Evolutionary conservation across 2,888 invertebrate genomes (phyloP).

Genomic region (Ochropacha duplaris): DNA sequence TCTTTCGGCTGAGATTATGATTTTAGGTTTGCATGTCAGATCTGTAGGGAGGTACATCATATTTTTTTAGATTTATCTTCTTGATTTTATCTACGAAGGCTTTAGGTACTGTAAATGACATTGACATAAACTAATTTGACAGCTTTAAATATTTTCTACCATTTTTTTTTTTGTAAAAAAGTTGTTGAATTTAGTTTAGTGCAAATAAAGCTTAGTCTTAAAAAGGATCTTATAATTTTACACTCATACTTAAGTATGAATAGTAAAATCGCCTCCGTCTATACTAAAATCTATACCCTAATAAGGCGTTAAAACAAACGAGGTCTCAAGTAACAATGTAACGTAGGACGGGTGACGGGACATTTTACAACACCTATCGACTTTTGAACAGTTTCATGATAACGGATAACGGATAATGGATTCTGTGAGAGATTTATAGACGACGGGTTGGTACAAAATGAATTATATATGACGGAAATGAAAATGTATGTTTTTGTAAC

Average conservation of each 20-base stretch:
- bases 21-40: no score
- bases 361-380: conserved; percentile 2
- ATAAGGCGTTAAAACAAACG: not conserved
- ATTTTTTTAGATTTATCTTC: no score
- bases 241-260: not conserved
- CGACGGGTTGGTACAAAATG: not conserved
- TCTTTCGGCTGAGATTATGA: no score
- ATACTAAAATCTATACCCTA: not conserved
- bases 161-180: no score
- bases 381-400: not conserved
- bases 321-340: conserved; percentile 1
- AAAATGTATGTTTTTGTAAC: not conserved
- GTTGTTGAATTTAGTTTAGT: no score
- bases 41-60: no score
- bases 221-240: no score
- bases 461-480: not conserved
- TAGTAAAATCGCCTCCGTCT: not conserved
- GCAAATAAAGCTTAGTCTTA: no score
- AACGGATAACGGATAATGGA: not conserved
- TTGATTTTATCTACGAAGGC: no score
- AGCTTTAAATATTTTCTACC: no score
- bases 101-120: no score
- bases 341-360: conserved; percentile 4
- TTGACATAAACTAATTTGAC: no score
- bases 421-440: not conserved